These are phyloP conservation scores for Falco novaeseelandiae DNA, from an alignment of 2,797 vertebrate genomes.

Conservation along the genomic window DNA sequence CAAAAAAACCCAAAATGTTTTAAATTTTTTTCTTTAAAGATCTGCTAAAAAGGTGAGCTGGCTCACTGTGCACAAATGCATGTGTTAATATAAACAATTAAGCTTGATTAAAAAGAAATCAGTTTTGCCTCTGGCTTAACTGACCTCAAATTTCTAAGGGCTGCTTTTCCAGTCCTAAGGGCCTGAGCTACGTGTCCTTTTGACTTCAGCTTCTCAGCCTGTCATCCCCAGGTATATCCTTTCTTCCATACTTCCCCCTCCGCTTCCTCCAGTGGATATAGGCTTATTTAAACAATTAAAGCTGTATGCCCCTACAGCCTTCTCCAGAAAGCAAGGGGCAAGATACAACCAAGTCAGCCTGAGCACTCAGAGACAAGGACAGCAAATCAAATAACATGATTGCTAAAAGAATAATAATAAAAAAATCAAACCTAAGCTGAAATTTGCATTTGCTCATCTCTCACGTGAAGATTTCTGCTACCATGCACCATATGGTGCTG, in stretches of 20 bases:
- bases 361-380: not conserved
- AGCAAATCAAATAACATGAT: not conserved
- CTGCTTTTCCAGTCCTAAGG: conserved; percentile 25
- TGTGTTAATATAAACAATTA: conserved; percentile 56
- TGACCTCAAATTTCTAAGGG: conserved; percentile 37
- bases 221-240: conserved; percentile 16
- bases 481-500: conserved; percentile 35
- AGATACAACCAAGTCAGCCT: not conserved
- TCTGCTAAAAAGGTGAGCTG: not conserved
- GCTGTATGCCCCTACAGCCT: not conserved
- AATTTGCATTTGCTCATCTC: conserved; percentile 51
- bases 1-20: not conserved
- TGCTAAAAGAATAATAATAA: not conserved
- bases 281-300: conserved; percentile 60
- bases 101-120: conserved; percentile 55
- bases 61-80: not conserved
- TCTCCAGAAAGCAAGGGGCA: not conserved
- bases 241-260: not conserved
- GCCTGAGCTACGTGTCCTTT: conserved; percentile 38
- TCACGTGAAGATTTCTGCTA: conserved; percentile 41
- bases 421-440: not conserved
- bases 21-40: not conserved
- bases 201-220: conserved; percentile 32
- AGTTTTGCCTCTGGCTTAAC: conserved; percentile 33
- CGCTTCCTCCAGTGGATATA: not conserved